Conservation (phyloP, 2,888 invertebrate genomes). For the Patella caerulea region DNA sequence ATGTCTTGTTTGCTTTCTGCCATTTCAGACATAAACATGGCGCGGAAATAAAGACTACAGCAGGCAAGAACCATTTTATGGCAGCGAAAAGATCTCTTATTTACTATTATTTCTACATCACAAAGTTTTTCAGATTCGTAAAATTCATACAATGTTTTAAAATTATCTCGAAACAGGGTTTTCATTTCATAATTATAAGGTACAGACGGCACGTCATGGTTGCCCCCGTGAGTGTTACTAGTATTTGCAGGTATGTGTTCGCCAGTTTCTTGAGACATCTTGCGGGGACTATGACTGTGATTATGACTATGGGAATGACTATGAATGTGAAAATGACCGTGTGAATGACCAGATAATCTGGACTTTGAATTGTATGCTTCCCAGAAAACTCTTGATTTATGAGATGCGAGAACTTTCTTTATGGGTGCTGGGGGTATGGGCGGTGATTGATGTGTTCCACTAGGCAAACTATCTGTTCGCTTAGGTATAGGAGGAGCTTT, state of each 20-base stretch:
- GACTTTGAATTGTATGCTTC: neutral
- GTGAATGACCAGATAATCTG: neutral
- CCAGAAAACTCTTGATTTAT: neutral
- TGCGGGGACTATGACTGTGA: slow-evolving; percentile 4
- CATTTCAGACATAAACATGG: slow-evolving; percentile 73
- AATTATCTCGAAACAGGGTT: slow-evolving; percentile 46
- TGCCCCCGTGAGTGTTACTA: slow-evolving; percentile 7
- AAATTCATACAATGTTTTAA: slow-evolving; percentile 58
- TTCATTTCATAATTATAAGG: slow-evolving; percentile 42
- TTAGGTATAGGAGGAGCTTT: slow-evolving; percentile 38
- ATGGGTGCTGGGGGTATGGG: slow-evolving; percentile 20
- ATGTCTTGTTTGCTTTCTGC: slow-evolving; percentile 63
- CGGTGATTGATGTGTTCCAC: slow-evolving; percentile 27
- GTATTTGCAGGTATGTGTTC: neutral
- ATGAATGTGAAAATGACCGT: neutral
- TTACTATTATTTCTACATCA: slow-evolving; percentile 68
- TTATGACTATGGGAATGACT: neutral
- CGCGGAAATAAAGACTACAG: slow-evolving; percentile 72
- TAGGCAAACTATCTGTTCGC: slow-evolving; percentile 40
- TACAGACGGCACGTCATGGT: slow-evolving; percentile 14
- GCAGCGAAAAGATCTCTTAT: slow-evolving; percentile 63
- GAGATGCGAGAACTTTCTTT: neutral
- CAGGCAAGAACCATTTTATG: slow-evolving; percentile 73
- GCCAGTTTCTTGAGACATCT: slow-evolving; percentile 14
- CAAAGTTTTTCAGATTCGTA: slow-evolving; percentile 63